phyloP scores from a whole-genome alignment of 2,113 vertebrate genomes.

The Callorhinus ursinus region DNA sequence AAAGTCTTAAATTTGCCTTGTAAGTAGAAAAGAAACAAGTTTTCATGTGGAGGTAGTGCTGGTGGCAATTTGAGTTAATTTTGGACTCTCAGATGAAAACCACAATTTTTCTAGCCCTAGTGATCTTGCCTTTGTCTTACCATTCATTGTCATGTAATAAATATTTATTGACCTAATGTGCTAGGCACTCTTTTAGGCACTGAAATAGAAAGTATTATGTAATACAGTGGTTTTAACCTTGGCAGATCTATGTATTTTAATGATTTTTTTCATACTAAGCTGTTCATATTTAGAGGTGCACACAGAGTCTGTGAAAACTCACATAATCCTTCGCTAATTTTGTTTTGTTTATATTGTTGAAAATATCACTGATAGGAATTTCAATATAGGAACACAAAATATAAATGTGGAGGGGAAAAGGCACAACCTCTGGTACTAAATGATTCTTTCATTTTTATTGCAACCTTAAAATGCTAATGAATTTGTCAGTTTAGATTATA shows the following conservation, averaged over 20 bases:
- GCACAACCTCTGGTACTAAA: background rate
- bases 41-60: background rate
- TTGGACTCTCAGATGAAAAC: constrained; percentile 25
- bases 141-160: background rate
- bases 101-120: background rate
- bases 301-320: background rate
- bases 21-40: background rate
- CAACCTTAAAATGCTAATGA: background rate
- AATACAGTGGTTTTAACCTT: background rate
- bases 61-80: background rate
- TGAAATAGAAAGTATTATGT: background rate
- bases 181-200: background rate
- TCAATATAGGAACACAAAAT: background rate
- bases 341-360: background rate
- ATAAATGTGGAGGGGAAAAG: background rate
- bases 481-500: background rate
- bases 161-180: background rate
- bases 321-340: background rate
- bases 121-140: background rate
- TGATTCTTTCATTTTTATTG: background rate
- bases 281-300: background rate
- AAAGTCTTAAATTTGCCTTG: background rate
- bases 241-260: background rate
- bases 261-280: background rate
- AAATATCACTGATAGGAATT: background rate